Conservation (phyloP, 1,140 invertebrate genomes). For the Formica exsecta region DNA sequence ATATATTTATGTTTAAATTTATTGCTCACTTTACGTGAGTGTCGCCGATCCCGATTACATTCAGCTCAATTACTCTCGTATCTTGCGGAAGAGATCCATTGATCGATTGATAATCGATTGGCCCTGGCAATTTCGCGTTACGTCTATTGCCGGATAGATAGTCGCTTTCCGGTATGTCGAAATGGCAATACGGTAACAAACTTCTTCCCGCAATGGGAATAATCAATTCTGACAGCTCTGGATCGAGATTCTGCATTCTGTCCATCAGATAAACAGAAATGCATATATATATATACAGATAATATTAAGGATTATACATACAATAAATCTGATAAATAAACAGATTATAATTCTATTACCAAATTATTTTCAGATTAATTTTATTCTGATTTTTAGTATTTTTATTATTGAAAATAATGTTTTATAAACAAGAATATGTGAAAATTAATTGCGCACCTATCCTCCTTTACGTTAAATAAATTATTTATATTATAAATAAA, state of each 20-base stretch:
- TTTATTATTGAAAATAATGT: slow-evolving; percentile 7
- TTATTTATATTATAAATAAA: neutral
- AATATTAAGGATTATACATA: neutral
- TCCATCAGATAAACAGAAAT: neutral
- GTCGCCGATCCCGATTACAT: slow-evolving; percentile 85
- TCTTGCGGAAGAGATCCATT: slow-evolving; percentile 80
- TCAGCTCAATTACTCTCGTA: slow-evolving; percentile 86
- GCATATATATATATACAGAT: neutral
- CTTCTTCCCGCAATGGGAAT: slow-evolving; percentile 80
- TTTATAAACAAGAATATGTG: neutral
- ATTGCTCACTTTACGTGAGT: slow-evolving; percentile 73
- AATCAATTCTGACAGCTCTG: slow-evolving; percentile 57
- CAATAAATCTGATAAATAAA: slow-evolving; percentile 15
- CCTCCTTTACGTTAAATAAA: no score
- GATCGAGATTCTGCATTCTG: slow-evolving; percentile 80
- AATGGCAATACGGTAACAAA: slow-evolving; percentile 87
- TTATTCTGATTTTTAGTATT: neutral
- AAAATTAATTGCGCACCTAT: neutral
- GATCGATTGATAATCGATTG: slow-evolving; percentile 57
- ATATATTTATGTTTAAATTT: slow-evolving; percentile 4
- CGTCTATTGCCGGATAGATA: slow-evolving; percentile 85
- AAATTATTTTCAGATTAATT: neutral
- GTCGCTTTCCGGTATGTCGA: slow-evolving; percentile 87
- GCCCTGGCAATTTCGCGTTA: slow-evolving; percentile 75
- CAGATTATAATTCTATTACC: neutral